Evolutionary conservation across 2,797 vertebrate genomes (phyloP).

Genomic region (Glyptemys insculpta): DNA sequence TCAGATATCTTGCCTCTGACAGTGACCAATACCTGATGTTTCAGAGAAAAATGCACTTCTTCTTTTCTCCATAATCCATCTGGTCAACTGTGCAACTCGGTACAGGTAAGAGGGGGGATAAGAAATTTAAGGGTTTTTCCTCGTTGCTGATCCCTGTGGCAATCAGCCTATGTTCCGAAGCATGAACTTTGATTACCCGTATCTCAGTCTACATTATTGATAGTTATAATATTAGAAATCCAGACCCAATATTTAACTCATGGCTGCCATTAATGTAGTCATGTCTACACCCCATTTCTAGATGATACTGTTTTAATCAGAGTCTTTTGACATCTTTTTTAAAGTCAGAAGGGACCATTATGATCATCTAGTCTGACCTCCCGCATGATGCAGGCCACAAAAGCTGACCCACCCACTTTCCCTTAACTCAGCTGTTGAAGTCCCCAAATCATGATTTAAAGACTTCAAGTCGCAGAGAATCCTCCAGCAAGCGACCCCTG

Average conservation of each 20-base stretch:
- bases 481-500: too few relatives aligned
- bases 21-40: constrained; percentile 14
- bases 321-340: too few relatives aligned
- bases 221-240: constrained; percentile 32
- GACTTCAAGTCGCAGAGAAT: too few relatives aligned
- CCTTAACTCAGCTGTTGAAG: too few relatives aligned
- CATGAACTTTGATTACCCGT: background rate
- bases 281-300: background rate
- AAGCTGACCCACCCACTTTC: too few relatives aligned
- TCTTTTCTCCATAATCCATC: background rate
- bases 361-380: too few relatives aligned
- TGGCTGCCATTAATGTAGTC: background rate
- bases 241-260: constrained; percentile 17
- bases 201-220: background rate
- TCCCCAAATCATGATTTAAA: too few relatives aligned
- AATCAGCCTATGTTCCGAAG: background rate
- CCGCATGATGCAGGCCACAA: too few relatives aligned
- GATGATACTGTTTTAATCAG: constrained; percentile 20
- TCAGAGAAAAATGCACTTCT: background rate
- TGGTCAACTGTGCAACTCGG: background rate
- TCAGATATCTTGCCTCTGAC: background rate
- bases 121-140: background rate
- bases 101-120: background rate
- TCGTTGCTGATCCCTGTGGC: background rate
- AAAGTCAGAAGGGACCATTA: too few relatives aligned